A percentile compares a stretch with the other conserved stretches of the same genome.
Evolutionary conservation across 2,888 invertebrate species (phyloP).

Genomic region (Tolmerus cingulatus): DNA sequence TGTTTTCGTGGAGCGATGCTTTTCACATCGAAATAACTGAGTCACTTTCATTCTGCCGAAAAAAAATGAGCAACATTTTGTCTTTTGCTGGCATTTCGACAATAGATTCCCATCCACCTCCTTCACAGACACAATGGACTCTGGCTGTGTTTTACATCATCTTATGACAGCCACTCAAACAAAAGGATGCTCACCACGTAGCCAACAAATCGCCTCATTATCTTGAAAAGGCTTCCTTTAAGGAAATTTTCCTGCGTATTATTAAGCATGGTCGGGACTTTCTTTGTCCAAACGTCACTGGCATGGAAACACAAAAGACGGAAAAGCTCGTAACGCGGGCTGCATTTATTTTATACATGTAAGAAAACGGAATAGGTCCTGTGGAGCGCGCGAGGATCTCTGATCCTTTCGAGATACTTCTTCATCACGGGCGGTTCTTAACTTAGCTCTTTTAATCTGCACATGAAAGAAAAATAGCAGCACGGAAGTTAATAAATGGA

Average conservation of each 20-base stretch:
- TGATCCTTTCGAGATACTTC: constrained; percentile 9
- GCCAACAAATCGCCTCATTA: constrained; percentile 6
- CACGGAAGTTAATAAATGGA: not conserved
- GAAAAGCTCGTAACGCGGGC: not conserved
- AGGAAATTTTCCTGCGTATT: constrained; percentile 5
- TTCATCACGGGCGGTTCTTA: not conserved
- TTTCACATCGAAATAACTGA: not conserved
- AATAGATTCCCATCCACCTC: not conserved
- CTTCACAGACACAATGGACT: not conserved
- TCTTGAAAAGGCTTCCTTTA: not conserved
- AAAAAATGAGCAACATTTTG: not conserved
- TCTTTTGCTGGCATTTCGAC: not conserved
- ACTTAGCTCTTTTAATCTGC: not conserved
- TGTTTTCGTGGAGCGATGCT: not conserved
- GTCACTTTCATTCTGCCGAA: not conserved
- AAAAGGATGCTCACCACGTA: constrained; percentile 1
- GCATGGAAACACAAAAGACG: not conserved
- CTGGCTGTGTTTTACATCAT: constrained; percentile 14
- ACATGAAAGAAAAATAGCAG: constrained; percentile 1
- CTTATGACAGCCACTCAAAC: constrained; percentile 13
- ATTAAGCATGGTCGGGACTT: not conserved
- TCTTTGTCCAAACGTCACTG: not conserved
- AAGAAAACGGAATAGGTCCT: not conserved
- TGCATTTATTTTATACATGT: not conserved
- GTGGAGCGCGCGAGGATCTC: not conserved